These are phyloP conservation scores for Heteropelma amictum DNA, from an alignment of 2,888 invertebrate genomes.

Conservation along the genomic window DNA sequence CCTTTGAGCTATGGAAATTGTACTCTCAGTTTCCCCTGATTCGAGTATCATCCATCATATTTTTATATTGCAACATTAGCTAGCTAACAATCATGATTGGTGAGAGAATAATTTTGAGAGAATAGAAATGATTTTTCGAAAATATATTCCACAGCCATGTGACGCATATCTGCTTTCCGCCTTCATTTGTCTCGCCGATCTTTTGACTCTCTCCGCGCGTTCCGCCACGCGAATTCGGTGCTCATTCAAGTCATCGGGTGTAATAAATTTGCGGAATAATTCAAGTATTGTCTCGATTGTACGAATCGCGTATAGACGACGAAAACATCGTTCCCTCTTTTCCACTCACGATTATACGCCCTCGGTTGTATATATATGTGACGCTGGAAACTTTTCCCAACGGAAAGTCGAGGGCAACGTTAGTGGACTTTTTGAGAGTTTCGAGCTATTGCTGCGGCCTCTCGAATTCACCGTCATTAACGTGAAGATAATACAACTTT, in stretches of 20 bases:
- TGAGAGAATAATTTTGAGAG: no score
- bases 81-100: no score
- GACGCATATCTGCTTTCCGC: no score
- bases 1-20: no score
- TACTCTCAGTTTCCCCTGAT: no score
- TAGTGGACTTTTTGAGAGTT: slow-evolving; percentile 33
- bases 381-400: slow-evolving; percentile 25
- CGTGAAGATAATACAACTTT: slow-evolving; percentile 34
- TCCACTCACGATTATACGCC: neutral
- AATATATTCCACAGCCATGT: no score
- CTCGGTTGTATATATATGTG: slow-evolving; percentile 10
- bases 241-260: neutral
- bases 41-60: no score
- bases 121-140: no score
- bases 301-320: neutral
- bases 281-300: neutral
- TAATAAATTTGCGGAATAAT: neutral
- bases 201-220: neutral
- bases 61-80: no score
- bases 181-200: neutral
- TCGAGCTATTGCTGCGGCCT: slow-evolving; percentile 15
- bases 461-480: slow-evolving; percentile 40
- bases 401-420: neutral
- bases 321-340: neutral
- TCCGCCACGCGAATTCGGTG: neutral